Percentiles rank a stretch among this genome's conserved stretches.
Evolutionary conservation across 2,888 invertebrate genomes (phyloP).

Genomic region (Cataglyphis livida): DNA sequence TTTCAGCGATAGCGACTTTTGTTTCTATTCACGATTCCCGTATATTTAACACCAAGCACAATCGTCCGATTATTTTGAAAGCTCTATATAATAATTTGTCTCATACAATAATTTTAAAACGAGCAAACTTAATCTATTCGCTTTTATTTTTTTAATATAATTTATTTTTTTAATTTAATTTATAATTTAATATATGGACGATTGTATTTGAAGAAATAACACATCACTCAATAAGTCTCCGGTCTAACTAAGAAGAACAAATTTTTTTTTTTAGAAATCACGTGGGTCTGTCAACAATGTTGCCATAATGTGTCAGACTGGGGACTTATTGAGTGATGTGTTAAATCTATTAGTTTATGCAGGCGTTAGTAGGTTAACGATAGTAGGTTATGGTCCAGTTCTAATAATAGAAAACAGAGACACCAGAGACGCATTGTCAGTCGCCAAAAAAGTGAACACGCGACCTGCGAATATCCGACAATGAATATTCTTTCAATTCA

Average conservation of each 20-base stretch:
- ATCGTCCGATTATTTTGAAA: background rate
- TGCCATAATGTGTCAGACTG: too few relatives aligned
- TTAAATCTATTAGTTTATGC: background rate
- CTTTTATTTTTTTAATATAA: too few relatives aligned
- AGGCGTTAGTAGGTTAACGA: too few relatives aligned
- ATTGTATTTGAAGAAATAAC: background rate
- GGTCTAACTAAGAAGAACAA: too few relatives aligned
- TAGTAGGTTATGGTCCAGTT: conserved; percentile 75
- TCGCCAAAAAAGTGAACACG: conserved; percentile 62
- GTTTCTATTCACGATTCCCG: conserved; percentile 14
- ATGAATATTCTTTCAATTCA: conserved; percentile 11
- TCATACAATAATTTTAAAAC: background rate
- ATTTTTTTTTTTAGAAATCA: too few relatives aligned
- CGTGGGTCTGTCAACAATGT: too few relatives aligned
- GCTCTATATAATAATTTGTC: background rate
- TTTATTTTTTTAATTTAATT: too few relatives aligned
- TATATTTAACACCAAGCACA: background rate
- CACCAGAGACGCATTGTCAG: conserved; percentile 62
- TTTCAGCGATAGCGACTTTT: conserved; percentile 55
- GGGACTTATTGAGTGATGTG: too few relatives aligned
- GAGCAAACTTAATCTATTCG: background rate
- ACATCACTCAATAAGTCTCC: too few relatives aligned
- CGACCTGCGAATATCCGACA: background rate
- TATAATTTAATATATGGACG: background rate
- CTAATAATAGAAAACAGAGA: conserved; percentile 68